Percentiles rank a stretch among this genome's conserved stretches.
Conservation (phyloP, 2,888 invertebrate species). For the Parnassius smintheus region DNA sequence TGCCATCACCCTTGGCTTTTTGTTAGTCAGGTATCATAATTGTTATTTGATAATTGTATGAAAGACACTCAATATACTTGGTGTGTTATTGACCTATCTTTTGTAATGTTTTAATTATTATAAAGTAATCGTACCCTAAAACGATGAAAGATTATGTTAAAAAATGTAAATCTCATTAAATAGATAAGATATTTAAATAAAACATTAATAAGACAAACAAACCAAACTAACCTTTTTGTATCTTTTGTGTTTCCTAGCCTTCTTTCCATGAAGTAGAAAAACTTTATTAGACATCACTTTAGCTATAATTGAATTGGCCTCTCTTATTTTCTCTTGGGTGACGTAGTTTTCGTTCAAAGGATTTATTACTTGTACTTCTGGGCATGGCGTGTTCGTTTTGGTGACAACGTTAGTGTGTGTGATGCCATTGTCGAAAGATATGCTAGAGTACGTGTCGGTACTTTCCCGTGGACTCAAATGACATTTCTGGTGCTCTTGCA, state of each 20-base stretch:
- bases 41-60: no score
- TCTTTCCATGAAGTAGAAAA: constrained; percentile 48
- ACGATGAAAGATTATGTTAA: no score
- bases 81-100: no score
- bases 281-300: constrained; percentile 62
- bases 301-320: constrained; percentile 60
- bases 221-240: constrained; percentile 52
- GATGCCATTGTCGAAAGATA: constrained; percentile 31
- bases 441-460: constrained; percentile 36
- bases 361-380: constrained; percentile 10
- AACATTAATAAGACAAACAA: constrained; percentile 1
- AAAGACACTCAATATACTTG: no score
- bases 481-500: constrained; percentile 41
- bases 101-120: no score
- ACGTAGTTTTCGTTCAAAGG: constrained; percentile 23
- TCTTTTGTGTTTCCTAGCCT: constrained; percentile 41
- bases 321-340: constrained; percentile 37
- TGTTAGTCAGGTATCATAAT: no score
- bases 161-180: no score
- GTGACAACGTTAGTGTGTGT: constrained; percentile 14
- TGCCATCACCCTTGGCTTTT: no score
- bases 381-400: constrained; percentile 1
- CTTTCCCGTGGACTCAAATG: constrained; percentile 31
- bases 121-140: no score
- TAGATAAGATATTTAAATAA: background rate